A percentile compares a stretch with the other conserved stretches of the same genome.
Evolutionary conservation across 1,140 invertebrate genomes (phyloP).

Genomic region (Trachelipus rathkii): DNA sequence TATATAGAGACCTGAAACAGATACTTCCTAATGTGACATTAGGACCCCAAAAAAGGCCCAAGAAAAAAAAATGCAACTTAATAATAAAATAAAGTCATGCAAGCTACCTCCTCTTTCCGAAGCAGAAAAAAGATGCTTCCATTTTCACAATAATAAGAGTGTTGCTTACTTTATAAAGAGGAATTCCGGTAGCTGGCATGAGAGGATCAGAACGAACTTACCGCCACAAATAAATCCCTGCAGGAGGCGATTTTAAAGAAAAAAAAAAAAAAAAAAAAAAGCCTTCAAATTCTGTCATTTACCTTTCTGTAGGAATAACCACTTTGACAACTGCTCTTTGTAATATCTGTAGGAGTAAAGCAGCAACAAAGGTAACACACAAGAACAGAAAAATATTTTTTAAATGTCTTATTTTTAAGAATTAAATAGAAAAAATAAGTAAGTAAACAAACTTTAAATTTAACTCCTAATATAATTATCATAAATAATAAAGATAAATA

Average conservation of each 20-base stretch:
- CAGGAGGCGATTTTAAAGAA: constrained; percentile 34
- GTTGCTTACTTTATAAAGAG: background rate
- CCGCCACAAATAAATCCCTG: constrained; percentile 33
- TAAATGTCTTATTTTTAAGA: no score
- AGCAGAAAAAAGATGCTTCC: no score
- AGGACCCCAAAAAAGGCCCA: background rate
- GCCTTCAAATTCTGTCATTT: constrained; percentile 47
- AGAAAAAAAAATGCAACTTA: background rate
- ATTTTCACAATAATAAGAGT: no score
- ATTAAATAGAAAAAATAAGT: no score
- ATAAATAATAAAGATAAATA: no score
- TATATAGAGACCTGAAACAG: background rate
- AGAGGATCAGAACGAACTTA: constrained; percentile 41
- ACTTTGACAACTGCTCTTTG: constrained; percentile 92
- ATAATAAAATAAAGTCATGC: background rate
- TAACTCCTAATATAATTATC: no score
- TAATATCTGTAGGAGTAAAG: constrained; percentile 64
- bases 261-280: constrained; percentile 33
- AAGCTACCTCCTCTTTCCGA: background rate
- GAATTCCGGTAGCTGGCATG: constrained; percentile 31
- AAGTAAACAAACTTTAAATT: no score
- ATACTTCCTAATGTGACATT: constrained; percentile 1
- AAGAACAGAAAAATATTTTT: background rate
- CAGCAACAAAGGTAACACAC: constrained; percentile 47
- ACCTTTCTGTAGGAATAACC: constrained; percentile 94